Conservation (phyloP, 1,140 invertebrate species). For the Heterodera carotae region DNA sequence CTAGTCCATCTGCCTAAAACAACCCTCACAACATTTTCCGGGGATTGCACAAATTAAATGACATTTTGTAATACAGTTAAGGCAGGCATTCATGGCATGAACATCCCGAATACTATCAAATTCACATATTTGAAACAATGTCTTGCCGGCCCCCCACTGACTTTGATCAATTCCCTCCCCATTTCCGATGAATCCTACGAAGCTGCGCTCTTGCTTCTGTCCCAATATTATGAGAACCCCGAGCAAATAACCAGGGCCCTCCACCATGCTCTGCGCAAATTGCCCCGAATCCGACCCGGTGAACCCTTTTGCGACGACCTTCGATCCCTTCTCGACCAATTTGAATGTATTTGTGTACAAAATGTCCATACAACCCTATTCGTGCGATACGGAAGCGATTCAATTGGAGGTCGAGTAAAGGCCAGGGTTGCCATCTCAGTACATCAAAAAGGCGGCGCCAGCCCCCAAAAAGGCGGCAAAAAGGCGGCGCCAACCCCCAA, state of each 20-base stretch:
- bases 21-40: neutral
- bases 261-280: neutral
- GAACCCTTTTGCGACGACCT: too few relatives aligned
- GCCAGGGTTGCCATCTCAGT: too few relatives aligned
- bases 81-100: neutral
- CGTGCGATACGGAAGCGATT: too few relatives aligned
- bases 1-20: neutral
- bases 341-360: too few relatives aligned
- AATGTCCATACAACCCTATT: too few relatives aligned
- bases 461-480: too few relatives aligned
- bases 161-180: neutral
- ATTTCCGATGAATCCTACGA: neutral
- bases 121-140: neutral
- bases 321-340: too few relatives aligned
- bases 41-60: neutral
- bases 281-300: neutral
- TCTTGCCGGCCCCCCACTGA: neutral
- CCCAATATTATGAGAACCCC: neutral
- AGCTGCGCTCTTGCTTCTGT: neutral
- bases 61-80: neutral
- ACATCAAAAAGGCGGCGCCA: too few relatives aligned
- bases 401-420: too few relatives aligned
- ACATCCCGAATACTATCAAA: neutral
- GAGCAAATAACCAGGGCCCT: neutral
- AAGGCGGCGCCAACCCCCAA: too few relatives aligned